These are phyloP conservation scores for Spheniscus mendiculus DNA, from an alignment of 2,113 vertebrate species.

Conservation along the genomic window DNA sequence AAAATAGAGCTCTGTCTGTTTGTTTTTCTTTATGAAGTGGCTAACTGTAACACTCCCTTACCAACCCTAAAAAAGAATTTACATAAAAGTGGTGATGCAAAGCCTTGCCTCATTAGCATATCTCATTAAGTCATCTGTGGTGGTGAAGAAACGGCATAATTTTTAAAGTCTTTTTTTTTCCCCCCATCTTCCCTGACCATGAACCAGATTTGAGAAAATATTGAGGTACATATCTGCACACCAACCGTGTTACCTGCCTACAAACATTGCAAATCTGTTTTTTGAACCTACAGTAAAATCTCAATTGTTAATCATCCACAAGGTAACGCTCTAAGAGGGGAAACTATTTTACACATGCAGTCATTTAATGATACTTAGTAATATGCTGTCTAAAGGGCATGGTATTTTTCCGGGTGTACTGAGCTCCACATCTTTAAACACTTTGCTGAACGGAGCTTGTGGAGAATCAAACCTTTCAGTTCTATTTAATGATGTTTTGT, in stretches of 20 bases:
- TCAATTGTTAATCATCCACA: neutral
- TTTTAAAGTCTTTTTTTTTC: neutral
- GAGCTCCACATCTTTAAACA: neutral
- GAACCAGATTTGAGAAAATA: neutral
- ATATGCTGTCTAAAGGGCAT: neutral
- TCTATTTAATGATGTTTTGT: neutral
- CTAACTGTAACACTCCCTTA: neutral
- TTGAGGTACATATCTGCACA: neutral
- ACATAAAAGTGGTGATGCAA: slow-evolving; percentile 13
- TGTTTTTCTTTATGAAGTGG: neutral
- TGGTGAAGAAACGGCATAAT: neutral
- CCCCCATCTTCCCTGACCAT: neutral
- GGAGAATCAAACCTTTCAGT: neutral
- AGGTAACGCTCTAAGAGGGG: neutral
- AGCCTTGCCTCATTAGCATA: neutral
- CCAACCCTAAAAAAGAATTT: slow-evolving; percentile 13
- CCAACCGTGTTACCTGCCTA: neutral
- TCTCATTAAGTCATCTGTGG: neutral
- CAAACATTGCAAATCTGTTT: neutral
- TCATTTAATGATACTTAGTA: neutral
- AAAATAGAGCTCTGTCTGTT: neutral
- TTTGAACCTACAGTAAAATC: neutral
- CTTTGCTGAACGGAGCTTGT: neutral
- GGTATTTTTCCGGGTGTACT: neutral
- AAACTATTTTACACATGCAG: neutral